Percentiles rank a stretch among this genome's conserved stretches.
These are phyloP conservation scores for Epinotia demarniana DNA, from an alignment of 2,888 invertebrate species.

Conservation along the genomic window DNA sequence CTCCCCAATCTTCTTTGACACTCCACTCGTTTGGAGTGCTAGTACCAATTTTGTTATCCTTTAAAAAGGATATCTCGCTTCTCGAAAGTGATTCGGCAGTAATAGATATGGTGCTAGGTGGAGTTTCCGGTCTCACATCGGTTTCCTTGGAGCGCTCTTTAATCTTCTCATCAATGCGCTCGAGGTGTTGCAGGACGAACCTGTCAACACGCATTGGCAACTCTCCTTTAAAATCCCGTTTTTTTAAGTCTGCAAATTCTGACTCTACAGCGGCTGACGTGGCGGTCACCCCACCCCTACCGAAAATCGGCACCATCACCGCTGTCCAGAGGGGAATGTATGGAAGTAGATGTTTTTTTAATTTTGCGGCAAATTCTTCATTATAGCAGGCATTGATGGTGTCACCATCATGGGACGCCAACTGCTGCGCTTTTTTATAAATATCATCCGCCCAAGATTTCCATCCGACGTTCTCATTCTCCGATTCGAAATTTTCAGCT, in stretches of 20 bases:
- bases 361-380: not conserved
- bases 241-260: conserved; percentile 22
- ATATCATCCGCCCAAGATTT: not conserved
- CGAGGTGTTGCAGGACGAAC: conserved; percentile 1
- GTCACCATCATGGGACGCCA: conserved; percentile 15
- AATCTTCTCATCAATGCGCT: conserved; percentile 12
- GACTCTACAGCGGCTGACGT: conserved; percentile 28
- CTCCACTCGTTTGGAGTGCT: no score
- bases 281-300: not conserved
- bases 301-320: conserved; percentile 25
- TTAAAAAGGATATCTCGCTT: no score
- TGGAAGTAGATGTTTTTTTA: conserved; percentile 19
- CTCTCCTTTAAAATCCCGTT: conserved; percentile 11
- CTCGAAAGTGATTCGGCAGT: no score
- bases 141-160: conserved; percentile 8
- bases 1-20: no score
- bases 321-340: conserved; percentile 26
- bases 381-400: conserved; percentile 28
- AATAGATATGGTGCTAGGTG: not conserved
- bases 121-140: not conserved
- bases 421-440: not conserved
- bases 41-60: no score
- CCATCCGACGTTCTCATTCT: not conserved
- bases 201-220: conserved; percentile 25
- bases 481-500: not conserved